Conservation (phyloP, 2,888 invertebrate species). For the Pterostichus madidus region DNA sequence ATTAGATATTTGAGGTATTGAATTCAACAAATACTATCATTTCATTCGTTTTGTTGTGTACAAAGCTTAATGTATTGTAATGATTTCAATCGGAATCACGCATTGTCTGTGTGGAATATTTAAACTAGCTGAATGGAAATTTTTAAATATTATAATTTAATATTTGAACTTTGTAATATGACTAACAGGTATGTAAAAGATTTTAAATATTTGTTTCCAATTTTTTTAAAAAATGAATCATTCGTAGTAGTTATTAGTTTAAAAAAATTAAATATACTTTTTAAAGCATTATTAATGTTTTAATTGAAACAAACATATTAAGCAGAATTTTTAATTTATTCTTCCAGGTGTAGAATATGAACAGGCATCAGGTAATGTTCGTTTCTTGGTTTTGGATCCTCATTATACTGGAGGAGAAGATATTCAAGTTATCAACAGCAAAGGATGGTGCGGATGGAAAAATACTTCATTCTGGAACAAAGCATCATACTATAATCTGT, state of each 20-base stretch:
- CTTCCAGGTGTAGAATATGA: constrained; percentile 90
- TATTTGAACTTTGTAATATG: not conserved
- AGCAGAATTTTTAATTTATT: no score
- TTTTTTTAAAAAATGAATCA: no score
- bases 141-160: constrained; percentile 2
- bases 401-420: constrained; percentile 97
- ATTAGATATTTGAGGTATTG: not conserved
- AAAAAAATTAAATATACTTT: no score
- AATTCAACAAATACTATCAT: no score
- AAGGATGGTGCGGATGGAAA: constrained; percentile 99
- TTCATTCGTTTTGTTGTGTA: not conserved
- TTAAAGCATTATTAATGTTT: no score
- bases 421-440: constrained; percentile 84
- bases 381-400: constrained; percentile 98
- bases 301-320: no score
- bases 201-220: not conserved
- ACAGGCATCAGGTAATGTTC: constrained; percentile 87
- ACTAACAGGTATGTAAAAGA: not conserved
- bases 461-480: constrained; percentile 96
- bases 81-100: not conserved
- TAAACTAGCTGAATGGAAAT: not conserved
- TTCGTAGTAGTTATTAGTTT: no score
- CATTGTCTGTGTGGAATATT: not conserved
- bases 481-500: constrained; percentile 97
- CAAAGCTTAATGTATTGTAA: not conserved